phyloP scores from a whole-genome alignment of 2,797 vertebrate species.

The Acropternis orthonyx region DNA sequence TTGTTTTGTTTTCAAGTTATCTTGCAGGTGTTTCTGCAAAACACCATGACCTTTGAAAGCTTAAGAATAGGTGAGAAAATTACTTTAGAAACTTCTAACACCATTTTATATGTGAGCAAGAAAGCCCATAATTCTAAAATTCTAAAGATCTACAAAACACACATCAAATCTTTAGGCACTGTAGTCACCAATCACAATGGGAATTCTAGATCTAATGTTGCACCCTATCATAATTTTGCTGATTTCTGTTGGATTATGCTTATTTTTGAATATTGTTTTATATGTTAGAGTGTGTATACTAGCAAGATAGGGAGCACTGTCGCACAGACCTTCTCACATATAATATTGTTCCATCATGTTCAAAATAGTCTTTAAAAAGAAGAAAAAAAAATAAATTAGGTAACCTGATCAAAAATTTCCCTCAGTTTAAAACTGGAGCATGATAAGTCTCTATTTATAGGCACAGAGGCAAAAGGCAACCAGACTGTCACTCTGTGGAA shows the following conservation, averaged over 20 bases:
- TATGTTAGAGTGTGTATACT: not conserved
- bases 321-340: not conserved
- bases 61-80: too few species aligned
- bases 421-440: not conserved
- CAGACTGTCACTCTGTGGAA: not conserved
- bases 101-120: too few species aligned
- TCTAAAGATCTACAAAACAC: too few species aligned
- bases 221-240: not conserved
- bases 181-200: not conserved
- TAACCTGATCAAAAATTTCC: not conserved
- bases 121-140: too few species aligned
- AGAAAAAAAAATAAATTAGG: too few species aligned
- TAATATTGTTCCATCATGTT: not conserved
- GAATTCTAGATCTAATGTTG: not conserved
- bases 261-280: not conserved
- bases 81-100: too few species aligned
- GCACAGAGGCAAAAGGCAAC: not conserved
- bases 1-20: too few species aligned
- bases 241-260: not conserved
- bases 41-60: too few species aligned
- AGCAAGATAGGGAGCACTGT: not conserved
- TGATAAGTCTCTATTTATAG: not conserved
- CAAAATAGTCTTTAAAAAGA: too few species aligned
- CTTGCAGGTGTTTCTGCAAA: too few species aligned
- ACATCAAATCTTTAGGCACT: too few species aligned